Evolutionary conservation across 2,113 vertebrate genomes (phyloP).

Genomic region (Smithornis capensis): DNA sequence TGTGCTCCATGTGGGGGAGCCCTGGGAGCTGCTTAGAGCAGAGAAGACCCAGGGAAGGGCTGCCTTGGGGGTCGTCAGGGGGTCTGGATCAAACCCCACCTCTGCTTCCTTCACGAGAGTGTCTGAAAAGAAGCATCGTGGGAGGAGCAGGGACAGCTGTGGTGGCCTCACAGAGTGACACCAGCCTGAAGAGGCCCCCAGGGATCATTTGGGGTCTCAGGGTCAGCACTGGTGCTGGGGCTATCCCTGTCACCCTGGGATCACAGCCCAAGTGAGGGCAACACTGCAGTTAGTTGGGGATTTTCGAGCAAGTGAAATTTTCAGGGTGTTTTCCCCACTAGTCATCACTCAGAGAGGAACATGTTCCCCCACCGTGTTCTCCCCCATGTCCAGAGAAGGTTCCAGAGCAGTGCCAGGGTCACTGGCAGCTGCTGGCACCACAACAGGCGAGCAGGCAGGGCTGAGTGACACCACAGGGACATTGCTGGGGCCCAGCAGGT

Average conservation of each 20-base stretch:
- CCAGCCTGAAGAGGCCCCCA: background rate
- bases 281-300: accelerated
- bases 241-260: background rate
- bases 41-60: background rate
- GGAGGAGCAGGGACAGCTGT: background rate
- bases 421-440: background rate
- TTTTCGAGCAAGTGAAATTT: background rate
- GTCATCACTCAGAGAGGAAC: background rate
- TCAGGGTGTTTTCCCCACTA: background rate
- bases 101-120: background rate
- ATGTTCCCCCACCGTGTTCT: background rate
- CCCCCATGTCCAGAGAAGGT: background rate
- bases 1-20: background rate
- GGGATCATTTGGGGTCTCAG: background rate
- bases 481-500: accelerated
- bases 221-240: background rate
- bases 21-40: background rate
- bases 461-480: background rate
- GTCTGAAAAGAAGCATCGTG: background rate
- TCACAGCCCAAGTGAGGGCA: background rate
- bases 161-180: background rate
- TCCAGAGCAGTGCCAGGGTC: background rate
- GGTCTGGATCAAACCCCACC: accelerated
- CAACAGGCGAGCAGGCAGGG: background rate
- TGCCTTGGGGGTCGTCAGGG: accelerated